Conservation (phyloP, 2,113 vertebrate genomes). For the Gnathochromis pfefferi region DNA sequence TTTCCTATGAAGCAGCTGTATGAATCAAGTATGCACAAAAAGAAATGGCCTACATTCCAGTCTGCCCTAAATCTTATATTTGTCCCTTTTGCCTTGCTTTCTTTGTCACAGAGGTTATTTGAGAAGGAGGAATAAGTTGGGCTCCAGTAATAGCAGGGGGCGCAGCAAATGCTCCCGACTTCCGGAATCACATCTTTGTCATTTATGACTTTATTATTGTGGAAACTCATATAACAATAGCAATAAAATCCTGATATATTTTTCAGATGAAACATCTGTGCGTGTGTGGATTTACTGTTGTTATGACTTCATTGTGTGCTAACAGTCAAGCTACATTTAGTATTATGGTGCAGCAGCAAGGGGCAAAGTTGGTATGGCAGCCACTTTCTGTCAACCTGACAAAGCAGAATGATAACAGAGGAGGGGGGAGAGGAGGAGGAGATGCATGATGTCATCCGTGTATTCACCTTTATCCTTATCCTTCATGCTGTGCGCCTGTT, state of each 20-base stretch:
- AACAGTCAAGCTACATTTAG: neutral
- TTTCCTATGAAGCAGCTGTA: neutral
- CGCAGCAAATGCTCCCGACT: neutral
- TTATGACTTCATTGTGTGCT: neutral
- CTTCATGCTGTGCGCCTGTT: neutral
- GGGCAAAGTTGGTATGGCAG: neutral
- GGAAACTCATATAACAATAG: neutral
- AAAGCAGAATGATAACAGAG: neutral
- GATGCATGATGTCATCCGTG: neutral
- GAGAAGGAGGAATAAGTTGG: neutral
- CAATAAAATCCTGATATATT: neutral
- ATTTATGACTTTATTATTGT: neutral
- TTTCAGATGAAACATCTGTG: neutral
- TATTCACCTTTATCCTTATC: neutral
- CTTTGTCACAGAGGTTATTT: neutral
- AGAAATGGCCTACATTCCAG: neutral
- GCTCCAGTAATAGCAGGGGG: neutral
- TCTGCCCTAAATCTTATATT: neutral
- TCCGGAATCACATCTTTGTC: neutral
- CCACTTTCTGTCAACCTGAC: neutral
- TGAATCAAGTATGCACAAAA: neutral
- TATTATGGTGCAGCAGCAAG: neutral
- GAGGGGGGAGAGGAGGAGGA: neutral
- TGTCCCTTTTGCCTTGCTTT: neutral
- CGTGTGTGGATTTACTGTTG: neutral